Evolutionary conservation across 2,797 vertebrate species (phyloP).

Genomic region (Rhinophrynus dorsalis): DNA sequence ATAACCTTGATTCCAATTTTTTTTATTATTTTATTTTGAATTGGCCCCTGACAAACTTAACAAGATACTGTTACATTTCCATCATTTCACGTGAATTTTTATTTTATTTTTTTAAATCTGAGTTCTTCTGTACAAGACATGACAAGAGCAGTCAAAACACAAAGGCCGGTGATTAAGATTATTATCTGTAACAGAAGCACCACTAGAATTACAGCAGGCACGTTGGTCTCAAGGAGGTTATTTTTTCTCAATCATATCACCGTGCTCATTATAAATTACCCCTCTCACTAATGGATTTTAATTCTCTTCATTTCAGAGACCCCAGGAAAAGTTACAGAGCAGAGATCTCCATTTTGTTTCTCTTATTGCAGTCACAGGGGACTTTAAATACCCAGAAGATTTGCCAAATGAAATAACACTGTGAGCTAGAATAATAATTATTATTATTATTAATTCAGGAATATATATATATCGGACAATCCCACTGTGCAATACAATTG

Average conservation of each 20-base stretch:
- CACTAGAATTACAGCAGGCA: neutral
- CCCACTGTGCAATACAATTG: too few relatives aligned
- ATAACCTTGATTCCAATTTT: too few relatives aligned
- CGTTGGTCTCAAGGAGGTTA: neutral
- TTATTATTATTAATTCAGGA: too few relatives aligned
- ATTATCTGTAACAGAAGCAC: neutral
- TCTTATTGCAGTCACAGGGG: neutral
- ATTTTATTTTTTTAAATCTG: neutral
- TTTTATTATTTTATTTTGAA: neutral
- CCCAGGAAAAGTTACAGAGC: neutral
- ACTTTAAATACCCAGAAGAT: neutral
- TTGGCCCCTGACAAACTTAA: neutral
- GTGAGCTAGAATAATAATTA: too few relatives aligned
- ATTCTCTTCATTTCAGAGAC: neutral
- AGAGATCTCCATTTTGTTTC: neutral
- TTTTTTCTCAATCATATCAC: neutral
- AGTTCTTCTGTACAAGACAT: neutral
- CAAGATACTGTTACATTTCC: neutral
- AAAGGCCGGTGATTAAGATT: slow-evolving; percentile 19
- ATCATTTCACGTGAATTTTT: neutral
- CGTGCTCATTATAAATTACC: neutral
- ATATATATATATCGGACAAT: too few relatives aligned
- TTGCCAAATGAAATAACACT: neutral
- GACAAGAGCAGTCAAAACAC: slow-evolving; percentile 8
- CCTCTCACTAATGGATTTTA: slow-evolving; percentile 2